These are phyloP conservation scores for Linurgus olivaceus DNA, from an alignment of 2,797 vertebrate species.

Conservation along the genomic window DNA sequence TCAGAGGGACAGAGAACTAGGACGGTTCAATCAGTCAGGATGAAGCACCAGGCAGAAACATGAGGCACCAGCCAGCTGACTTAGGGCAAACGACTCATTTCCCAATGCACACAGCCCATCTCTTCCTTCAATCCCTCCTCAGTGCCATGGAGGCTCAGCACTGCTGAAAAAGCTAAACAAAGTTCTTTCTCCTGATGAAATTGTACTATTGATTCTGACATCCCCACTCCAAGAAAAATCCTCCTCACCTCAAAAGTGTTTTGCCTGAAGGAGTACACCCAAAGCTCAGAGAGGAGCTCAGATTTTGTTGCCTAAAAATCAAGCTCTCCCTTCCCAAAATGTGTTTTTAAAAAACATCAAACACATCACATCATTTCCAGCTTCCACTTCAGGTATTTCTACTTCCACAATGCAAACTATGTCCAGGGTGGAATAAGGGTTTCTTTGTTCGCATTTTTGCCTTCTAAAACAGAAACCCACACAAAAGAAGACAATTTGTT, in stretches of 20 bases:
- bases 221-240: background rate
- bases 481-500: conserved; percentile 13
- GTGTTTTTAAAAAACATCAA: background rate
- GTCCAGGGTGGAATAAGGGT: background rate
- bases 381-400: conserved; percentile 24
- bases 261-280: background rate
- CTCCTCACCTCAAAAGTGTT: background rate
- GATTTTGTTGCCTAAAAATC: background rate
- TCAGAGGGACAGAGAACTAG: background rate
- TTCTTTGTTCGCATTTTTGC: background rate
- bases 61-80: background rate
- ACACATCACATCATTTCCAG: background rate
- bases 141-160: background rate
- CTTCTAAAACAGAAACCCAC: conserved; percentile 33
- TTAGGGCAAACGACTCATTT: background rate
- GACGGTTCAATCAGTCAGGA: background rate
- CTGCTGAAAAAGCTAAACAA: background rate
- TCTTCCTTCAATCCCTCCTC: background rate
- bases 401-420: conserved; percentile 1
- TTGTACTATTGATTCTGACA: background rate
- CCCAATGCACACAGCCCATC: background rate
- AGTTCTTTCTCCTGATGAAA: background rate
- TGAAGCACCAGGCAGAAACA: background rate
- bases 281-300: background rate
- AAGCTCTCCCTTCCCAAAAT: background rate